Conservation (phyloP, 2,888 invertebrate species). For the Nesidiocoris tenuis region DNA sequence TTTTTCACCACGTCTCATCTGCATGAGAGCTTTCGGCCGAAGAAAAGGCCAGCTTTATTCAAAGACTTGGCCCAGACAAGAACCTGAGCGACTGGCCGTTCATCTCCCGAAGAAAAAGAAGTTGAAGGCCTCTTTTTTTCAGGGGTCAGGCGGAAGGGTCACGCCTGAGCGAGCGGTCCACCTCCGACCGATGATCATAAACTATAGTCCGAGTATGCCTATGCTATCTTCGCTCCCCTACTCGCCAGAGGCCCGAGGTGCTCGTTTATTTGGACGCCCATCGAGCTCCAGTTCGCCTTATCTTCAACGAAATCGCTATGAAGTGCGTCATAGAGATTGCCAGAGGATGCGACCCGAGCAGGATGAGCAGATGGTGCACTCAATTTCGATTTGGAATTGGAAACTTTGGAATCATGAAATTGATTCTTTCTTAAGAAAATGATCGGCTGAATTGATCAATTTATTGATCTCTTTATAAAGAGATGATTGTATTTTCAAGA, state of each 20-base stretch:
- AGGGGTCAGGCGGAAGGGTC: conserved; percentile 5
- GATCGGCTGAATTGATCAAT: too few species aligned
- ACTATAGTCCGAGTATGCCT: background rate
- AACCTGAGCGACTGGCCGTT: conserved; percentile 2
- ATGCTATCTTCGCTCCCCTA: background rate
- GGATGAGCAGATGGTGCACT: too few species aligned
- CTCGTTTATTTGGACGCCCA: background rate
- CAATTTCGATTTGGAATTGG: too few species aligned
- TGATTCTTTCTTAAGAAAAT: too few species aligned
- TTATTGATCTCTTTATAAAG: too few species aligned
- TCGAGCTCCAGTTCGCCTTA: background rate
- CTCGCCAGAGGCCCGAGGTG: background rate
- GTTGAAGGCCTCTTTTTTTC: conserved; percentile 16
- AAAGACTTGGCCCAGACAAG: background rate
- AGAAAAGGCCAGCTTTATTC: background rate
- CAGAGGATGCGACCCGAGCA: too few species aligned
- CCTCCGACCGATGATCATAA: background rate
- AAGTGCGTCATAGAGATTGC: too few species aligned
- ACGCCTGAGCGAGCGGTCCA: conserved; percentile 1
- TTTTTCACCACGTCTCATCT: too few species aligned
- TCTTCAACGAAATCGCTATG: background rate
- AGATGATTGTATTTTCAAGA: too few species aligned
- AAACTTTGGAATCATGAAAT: too few species aligned
- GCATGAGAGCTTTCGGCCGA: too few species aligned
- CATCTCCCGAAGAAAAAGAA: conserved; percentile 11